Base-by-base conservation (phyloP, 2,888 invertebrate genomes). In the Aproaerema taeniolella region DNA sequence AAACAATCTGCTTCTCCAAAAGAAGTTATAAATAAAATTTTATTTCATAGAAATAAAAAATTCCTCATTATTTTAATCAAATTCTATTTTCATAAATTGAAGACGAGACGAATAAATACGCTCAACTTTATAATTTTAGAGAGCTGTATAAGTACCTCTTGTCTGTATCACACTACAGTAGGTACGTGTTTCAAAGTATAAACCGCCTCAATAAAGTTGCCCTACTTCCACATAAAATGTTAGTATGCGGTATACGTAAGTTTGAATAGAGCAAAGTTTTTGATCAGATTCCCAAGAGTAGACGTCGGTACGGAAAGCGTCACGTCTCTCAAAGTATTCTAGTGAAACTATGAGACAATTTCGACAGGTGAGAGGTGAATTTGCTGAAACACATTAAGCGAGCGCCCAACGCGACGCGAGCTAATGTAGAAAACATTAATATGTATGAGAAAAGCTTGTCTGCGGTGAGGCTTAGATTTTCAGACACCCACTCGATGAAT, bases 391-490 rank as follows among this genome's bases (percentile, higher is more conserved):
- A 76, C 76, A 74, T 73, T 75, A 74, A 66, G 61, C 61, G 65
- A 66, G 65, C 70, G 65, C 58, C 59, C 53, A 49, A 61, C 61
- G 66, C 61, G 64, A 67, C 11, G 34, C 26, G 68, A 64, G 72
- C 68, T 64, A 75, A 76, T 73, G 80, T 74, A 73, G 71, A 78
- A 74, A 70, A 67, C 74, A 83, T 83, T 75, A 82, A 82, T 81
- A 82, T 83, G 83, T 76, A 83, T 82, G 80, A 82, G 68, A 46
- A 55, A 61, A 54, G 59, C 73, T 73, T 81, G 81, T 78, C 78
- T 78, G 76, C 59, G 69, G 74, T 55, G 64, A 58, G 59, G 66
- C 68, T 76, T 74, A 75, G 79, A 80, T 80, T 81, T 76, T 64
- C 67, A 67, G 66, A 60, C 60, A 61, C 54, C 58, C 63, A 61